Conservation (phyloP, 2,888 invertebrate species). For the Drosophila pseudotalamancana region DNA sequence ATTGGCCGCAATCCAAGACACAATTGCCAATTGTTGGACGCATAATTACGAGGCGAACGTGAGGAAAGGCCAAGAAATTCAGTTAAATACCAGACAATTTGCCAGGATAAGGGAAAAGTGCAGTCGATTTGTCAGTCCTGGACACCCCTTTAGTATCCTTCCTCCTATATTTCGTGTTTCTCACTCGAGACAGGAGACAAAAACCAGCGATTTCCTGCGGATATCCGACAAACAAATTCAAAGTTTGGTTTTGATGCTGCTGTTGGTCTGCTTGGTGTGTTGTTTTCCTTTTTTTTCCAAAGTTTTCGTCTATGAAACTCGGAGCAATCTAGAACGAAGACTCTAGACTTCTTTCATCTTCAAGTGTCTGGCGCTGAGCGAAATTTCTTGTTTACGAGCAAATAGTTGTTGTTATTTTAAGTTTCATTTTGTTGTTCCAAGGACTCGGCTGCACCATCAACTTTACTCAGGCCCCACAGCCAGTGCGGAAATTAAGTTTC, state of each 20-base stretch:
- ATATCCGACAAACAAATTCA: constrained; percentile 77
- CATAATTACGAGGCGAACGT: constrained; percentile 69
- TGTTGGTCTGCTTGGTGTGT: constrained; percentile 40
- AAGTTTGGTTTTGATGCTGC: constrained; percentile 60
- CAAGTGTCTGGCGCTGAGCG: constrained; percentile 68
- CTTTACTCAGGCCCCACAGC: constrained; percentile 46
- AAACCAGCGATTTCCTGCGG: constrained; percentile 80
- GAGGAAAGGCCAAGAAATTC: constrained; percentile 57
- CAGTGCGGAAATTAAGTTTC: constrained; percentile 77
- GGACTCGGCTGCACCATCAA: constrained; percentile 64
- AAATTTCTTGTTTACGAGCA: constrained; percentile 80
- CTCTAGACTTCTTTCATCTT: constrained; percentile 65
- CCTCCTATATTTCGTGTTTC: constrained; percentile 9
- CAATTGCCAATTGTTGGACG: constrained; percentile 64
- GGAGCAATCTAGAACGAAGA: constrained; percentile 39
- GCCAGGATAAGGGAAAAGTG: constrained; percentile 29
- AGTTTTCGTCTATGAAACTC: constrained; percentile 45
- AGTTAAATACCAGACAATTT: constrained; percentile 65
- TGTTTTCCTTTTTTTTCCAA: constrained; percentile 16
- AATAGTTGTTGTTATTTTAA: constrained; percentile 81
- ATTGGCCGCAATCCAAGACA: constrained; percentile 69
- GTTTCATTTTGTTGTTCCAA: constrained; percentile 80
- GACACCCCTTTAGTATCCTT: constrained; percentile 65
- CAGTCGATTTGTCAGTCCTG: constrained; percentile 49
- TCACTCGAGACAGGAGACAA: constrained; percentile 37